phyloP scores from a whole-genome alignment of 2,888 invertebrate species.

The Cerceris ruficornis region DNA sequence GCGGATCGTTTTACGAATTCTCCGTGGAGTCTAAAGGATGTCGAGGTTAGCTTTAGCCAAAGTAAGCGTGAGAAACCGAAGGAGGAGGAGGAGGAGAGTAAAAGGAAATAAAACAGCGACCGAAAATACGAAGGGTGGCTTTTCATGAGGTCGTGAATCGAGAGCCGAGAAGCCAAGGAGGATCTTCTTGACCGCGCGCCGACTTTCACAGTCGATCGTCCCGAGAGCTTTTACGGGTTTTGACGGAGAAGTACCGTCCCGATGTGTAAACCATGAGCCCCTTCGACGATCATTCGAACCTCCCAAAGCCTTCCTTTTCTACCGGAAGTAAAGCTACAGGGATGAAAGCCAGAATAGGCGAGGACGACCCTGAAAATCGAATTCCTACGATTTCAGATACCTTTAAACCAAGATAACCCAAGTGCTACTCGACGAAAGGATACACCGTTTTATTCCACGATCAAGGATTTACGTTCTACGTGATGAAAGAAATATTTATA shows the following conservation, averaged over 20 bases:
- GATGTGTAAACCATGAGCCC: constrained; percentile 78
- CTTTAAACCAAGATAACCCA: constrained; percentile 16
- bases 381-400: constrained; percentile 61
- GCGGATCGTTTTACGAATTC: constrained; percentile 13
- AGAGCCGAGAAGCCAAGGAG: constrained; percentile 54
- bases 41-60: background rate
- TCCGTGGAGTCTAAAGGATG: constrained; percentile 8
- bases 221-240: constrained; percentile 72
- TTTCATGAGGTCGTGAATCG: constrained; percentile 68
- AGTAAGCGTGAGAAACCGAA: constrained; percentile 7
- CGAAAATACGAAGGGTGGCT: constrained; percentile 53
- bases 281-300: constrained; percentile 62
- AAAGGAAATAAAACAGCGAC: constrained; percentile 50
- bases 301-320: constrained; percentile 50
- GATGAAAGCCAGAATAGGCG: constrained; percentile 40
- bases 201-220: constrained; percentile 65
- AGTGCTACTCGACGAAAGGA: background rate
- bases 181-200: constrained; percentile 71
- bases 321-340: constrained; percentile 40
- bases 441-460: background rate
- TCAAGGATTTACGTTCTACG: background rate
- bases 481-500: background rate
- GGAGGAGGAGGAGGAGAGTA: constrained; percentile 8
- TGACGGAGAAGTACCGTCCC: constrained; percentile 71
- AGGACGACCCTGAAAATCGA: constrained; percentile 56